Evolutionary conservation across 1,140 invertebrate species (phyloP).

Genomic region (Argopecten irradians): DNA sequence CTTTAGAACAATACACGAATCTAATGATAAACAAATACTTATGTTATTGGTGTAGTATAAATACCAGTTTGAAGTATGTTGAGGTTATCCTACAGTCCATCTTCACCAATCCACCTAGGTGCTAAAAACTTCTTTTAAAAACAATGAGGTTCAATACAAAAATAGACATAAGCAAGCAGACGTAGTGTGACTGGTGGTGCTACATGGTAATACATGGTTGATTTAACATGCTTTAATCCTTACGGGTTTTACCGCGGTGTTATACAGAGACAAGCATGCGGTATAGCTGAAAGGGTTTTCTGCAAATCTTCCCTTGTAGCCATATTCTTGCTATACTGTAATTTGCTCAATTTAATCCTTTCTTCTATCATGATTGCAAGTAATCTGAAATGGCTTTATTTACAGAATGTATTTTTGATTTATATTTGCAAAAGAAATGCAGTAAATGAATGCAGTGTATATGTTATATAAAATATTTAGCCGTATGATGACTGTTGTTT

Average conservation of each 20-base stretch:
- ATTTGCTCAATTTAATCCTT: too few species aligned
- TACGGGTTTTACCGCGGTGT: neutral
- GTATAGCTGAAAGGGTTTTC: neutral
- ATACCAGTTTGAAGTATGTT: too few species aligned
- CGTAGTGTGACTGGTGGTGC: too few species aligned
- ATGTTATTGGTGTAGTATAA: too few species aligned
- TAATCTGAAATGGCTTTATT: neutral
- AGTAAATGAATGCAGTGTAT: neutral
- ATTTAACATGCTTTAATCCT: neutral
- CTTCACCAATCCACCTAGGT: too few species aligned
- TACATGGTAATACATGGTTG: neutral
- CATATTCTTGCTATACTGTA: neutral
- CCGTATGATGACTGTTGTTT: neutral
- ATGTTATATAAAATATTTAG: neutral
- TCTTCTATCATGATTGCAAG: neutral
- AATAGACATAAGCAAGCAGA: too few species aligned
- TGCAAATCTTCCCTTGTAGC: neutral
- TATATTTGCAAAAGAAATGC: neutral
- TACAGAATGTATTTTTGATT: neutral
- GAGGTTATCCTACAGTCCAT: too few species aligned
- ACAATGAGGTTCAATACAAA: too few species aligned
- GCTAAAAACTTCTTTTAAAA: too few species aligned
- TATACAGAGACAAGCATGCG: neutral
- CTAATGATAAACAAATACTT: too few species aligned
- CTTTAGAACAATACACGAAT: too few species aligned